Evolutionary conservation across 2,113 vertebrate genomes (phyloP), one percentile per base, ranked within the genome.

Genomic region (Spea multiplicata): DNA sequence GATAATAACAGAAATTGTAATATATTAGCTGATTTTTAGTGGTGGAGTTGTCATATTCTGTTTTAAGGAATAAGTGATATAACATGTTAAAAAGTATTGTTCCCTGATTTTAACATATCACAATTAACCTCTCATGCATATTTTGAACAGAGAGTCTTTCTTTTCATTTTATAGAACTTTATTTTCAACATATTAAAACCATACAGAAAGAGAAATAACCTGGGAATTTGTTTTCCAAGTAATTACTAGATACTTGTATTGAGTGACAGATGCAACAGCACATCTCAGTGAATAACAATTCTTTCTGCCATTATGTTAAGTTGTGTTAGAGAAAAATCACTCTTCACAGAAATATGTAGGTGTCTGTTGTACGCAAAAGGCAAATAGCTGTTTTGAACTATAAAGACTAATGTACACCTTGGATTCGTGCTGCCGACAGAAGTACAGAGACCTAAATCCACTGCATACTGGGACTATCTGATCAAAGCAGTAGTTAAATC

Each of bases 361-460:
- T 82, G 81, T 85, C 88, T 86, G 83, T 76, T 66, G 13, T 75
- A 80, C 81, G 77, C 83, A 79, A 85, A 88, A 87, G 83, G 82
- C 77, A 83, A 88, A 81, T 52, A 86, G 81, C 81, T 80, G 53
- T 86, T 88, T 84, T 84, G 86, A 88, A 84, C 84, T 83, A 75
- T 78, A 81, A 81, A 83, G 75, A 83, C 82, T 84, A 85, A 83
- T 82, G 77, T 83, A 81, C 84, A 82, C 84, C 85, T 86, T 82
- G 82, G 85, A 78, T 84, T 85, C 83, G 84, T 82, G 80, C 78
- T 85, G 83, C 81, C 71, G 80, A 83, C 83, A 73, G 83, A 87
- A 84, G 85, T 82, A 76, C 53, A 87, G 83, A 85, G 77, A 84
- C 74, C 81, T 83, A 86, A 88, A 85, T 79, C 86, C 90, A 84